Conservation (phyloP, 1,140 invertebrate species). For the Camponotus vicinus region DNA sequence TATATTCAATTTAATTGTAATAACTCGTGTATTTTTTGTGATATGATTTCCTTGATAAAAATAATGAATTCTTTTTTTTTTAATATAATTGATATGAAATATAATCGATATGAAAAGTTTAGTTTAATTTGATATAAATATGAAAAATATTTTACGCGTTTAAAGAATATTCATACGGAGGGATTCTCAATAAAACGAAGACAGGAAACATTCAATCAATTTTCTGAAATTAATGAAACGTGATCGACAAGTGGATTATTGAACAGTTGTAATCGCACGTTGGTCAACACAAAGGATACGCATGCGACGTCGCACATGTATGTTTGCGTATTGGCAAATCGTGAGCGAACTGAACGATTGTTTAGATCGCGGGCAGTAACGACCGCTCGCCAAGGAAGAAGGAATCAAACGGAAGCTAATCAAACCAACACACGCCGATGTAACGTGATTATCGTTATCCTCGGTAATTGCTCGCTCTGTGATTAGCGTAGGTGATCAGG, state of each 20-base stretch:
- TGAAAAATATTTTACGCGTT: not conserved
- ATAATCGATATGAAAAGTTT: not conserved
- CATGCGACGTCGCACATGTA: conserved; percentile 8
- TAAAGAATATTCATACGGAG: not conserved
- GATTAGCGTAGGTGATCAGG: conserved; percentile 23
- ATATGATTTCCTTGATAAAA: not conserved
- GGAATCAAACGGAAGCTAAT: conserved; percentile 56
- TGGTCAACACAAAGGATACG: conserved; percentile 35
- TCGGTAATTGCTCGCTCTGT: conserved; percentile 17
- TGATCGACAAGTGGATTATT: not conserved
- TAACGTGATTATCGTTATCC: conserved; percentile 55
- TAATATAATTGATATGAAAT: not conserved
- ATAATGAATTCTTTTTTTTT: not conserved
- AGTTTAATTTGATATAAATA: not conserved
- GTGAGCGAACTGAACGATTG: conserved; percentile 30
- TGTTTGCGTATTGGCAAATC: conserved; percentile 56
- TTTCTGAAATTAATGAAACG: not conserved
- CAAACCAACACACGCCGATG: conserved; percentile 49
- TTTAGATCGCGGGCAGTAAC: conserved; percentile 55
- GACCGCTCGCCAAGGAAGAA: conserved; percentile 42
- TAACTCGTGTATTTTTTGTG: not conserved
- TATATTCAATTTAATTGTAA: not conserved
- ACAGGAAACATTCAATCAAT: not conserved
- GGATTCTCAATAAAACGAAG: too few species aligned
- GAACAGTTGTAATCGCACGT: conserved; percentile 8